Evolutionary conservation across 2,888 invertebrate species (phyloP).

Genomic region (Mimas tiliae): DNA sequence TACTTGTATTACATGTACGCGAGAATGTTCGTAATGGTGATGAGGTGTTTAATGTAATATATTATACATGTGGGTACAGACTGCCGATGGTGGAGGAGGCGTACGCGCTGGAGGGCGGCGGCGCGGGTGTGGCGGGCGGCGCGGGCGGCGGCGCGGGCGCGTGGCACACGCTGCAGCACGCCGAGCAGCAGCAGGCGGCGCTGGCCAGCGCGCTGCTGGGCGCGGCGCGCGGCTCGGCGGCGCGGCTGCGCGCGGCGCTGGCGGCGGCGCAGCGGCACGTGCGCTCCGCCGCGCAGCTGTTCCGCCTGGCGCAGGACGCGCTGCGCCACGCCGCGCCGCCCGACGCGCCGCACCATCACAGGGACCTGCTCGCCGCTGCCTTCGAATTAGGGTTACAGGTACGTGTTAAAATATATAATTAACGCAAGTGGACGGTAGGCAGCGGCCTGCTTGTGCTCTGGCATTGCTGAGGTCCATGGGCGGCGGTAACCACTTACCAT

Average conservation of each 20-base stretch:
- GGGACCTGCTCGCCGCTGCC: constrained; percentile 90
- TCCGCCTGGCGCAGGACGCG: constrained; percentile 93
- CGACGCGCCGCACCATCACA: constrained; percentile 90
- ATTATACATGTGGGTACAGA: constrained; percentile 58
- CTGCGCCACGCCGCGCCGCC: constrained; percentile 91
- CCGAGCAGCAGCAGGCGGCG: constrained; percentile 92
- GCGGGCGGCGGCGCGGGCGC: constrained; percentile 86
- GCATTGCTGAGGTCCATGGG: too few relatives aligned
- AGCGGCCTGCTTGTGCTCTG: too few relatives aligned
- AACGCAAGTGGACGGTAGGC: too few relatives aligned
- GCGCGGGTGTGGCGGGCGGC: constrained; percentile 55
- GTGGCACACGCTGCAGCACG: constrained; percentile 92
- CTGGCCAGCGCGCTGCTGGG: constrained; percentile 90
- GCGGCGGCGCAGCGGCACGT: constrained; percentile 93
- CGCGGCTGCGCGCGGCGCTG: constrained; percentile 89
- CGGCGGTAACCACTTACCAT: too few relatives aligned
- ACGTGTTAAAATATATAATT: constrained; percentile 1
- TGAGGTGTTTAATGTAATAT: too few relatives aligned
- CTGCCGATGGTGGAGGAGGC: constrained; percentile 89
- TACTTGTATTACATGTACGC: too few relatives aligned
- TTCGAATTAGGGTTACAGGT: constrained; percentile 92
- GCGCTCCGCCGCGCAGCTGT: constrained; percentile 92
- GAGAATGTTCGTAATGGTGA: too few relatives aligned
- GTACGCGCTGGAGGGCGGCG: constrained; percentile 66
- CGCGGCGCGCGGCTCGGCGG: constrained; percentile 86